Base-by-base conservation (phyloP, 1,140 invertebrate species). In the Cataglyphis hispanica region DNA sequence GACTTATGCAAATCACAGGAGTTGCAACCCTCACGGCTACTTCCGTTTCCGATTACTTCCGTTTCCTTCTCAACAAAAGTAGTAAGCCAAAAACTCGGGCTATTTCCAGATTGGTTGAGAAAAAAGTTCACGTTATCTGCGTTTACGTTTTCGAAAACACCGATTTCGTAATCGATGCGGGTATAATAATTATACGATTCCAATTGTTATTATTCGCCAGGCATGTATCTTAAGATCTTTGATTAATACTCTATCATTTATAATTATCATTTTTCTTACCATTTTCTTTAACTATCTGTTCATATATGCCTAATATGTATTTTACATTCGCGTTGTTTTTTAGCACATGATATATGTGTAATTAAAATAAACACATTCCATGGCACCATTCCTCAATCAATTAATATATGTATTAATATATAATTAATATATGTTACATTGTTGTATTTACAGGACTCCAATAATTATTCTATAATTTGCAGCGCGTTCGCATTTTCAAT, bases 1-100 rank as follows among this genome's bases (percentile, higher is more conserved):
- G 83, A 16, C 56, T 85, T 67, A 89, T 88, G 86, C 31, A 88
- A 85, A 89, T 88, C 0, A 19, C 31, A 10, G 13, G 3, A 50
- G n/a, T 43, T 27, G 40, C 60, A 75, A 46, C 53, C 10, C 61
- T 58, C 16, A 16, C 37, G 70, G n/a, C 58, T 58, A 70, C 66
- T 80, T 77, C 64, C n/a, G 50, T 70, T 81, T 70, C 37, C 66
- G 64, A 81, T 58, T 70, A 37, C 27, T 31, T 31, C 27, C 63
- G 25, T 27, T 37, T 25, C 37, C 16, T 61, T 70, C 56, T 10
- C 61, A 7, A 31, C n/a, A 16, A 37, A n/a, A n/a, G n/a, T n/a
- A n/a, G n/a, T n/a, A n/a, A n/a, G n/a, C n/a, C n/a, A n/a, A n/a
- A 4, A 11, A 16, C 22, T 25, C 31, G 16, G 22, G 25, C 16